Conservation (phyloP, 1,140 invertebrate species). For the Ptiloglossa arizonensis region DNA sequence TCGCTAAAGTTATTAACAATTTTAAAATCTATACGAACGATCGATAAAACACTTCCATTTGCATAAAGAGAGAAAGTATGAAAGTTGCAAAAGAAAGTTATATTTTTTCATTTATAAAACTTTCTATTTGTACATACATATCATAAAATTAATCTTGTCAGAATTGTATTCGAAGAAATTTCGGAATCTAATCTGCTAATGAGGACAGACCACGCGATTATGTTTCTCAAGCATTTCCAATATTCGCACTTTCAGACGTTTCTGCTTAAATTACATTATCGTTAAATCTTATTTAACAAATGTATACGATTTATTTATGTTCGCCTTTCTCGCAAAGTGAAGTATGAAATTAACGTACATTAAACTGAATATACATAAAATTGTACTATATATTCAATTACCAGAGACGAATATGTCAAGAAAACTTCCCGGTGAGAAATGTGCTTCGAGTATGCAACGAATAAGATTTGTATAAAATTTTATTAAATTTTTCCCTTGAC, state of each 20-base stretch:
- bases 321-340: background rate
- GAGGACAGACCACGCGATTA: constrained; percentile 19
- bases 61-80: background rate
- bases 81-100: background rate
- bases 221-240: constrained; percentile 20
- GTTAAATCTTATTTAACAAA: background rate
- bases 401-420: too few relatives aligned
- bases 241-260: background rate
- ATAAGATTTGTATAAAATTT: too few relatives aligned
- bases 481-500: too few relatives aligned
- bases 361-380: too few relatives aligned
- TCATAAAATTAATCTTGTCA: constrained; percentile 15
- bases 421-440: too few relatives aligned
- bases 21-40: background rate
- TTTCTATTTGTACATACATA: background rate
- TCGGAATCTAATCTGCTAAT: constrained; percentile 8
- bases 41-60: background rate
- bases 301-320: too few relatives aligned
- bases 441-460: too few relatives aligned
- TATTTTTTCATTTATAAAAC: background rate
- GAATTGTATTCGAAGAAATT: constrained; percentile 23
- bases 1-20: background rate
- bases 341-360: background rate
- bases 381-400: too few relatives aligned
- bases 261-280: background rate